Percentiles rank a stretch among this genome's conserved stretches.
Evolutionary conservation across 2,888 invertebrate genomes (phyloP).

Genomic region (Synergus gifuensis): DNA sequence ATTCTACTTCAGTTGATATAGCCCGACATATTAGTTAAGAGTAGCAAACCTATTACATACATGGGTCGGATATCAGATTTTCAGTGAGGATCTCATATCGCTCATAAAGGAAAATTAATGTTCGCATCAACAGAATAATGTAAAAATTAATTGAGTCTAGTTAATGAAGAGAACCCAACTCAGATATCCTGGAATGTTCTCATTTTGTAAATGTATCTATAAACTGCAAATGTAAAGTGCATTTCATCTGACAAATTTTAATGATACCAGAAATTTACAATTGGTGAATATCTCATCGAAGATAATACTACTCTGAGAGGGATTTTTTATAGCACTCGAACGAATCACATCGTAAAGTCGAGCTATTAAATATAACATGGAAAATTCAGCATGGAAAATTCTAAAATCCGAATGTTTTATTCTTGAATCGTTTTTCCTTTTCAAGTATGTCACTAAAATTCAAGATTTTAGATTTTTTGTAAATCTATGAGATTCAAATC

Average conservation of each 20-base stretch:
- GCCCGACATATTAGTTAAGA: no score
- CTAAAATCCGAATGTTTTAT: not conserved
- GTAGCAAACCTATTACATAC: no score
- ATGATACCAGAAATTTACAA: not conserved
- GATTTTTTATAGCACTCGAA: not conserved
- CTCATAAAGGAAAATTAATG: no score
- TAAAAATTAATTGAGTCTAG: not conserved
- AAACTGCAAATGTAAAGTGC: not conserved
- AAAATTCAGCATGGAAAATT: not conserved
- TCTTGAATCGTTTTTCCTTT: not conserved
- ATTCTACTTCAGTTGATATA: no score
- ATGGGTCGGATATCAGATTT: no score
- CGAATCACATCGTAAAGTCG: not conserved
- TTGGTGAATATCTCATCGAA: not conserved
- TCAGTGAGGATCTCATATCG: no score
- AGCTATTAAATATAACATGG: not conserved
- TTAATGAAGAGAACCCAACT: not conserved
- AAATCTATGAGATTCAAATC: not conserved
- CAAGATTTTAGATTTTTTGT: not conserved
- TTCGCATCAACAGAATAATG: not conserved
- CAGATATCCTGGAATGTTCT: not conserved
- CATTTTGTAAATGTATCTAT: not conserved
- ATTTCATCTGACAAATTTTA: not conserved
- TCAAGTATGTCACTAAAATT: not conserved
- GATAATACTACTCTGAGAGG: not conserved